A percentile compares a stretch with the other conserved stretches of the same genome.
These are phyloP conservation scores for Hermetia illucens DNA, from an alignment of 1,140 invertebrate genomes.

Conservation along the genomic window DNA sequence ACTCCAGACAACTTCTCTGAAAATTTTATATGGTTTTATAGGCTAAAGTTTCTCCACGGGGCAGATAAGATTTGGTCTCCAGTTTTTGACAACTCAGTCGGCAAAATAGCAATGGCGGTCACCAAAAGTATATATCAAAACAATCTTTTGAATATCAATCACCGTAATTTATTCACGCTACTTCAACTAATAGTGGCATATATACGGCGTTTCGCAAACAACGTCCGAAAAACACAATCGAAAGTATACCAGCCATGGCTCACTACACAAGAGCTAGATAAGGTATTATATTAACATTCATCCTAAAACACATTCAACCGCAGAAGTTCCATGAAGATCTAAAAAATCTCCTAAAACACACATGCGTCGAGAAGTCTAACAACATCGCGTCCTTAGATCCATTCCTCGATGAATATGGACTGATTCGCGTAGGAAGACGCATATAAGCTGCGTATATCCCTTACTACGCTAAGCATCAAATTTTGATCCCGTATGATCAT, in stretches of 20 bases:
- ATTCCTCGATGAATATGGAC: too few species aligned
- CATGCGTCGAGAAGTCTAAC: background rate
- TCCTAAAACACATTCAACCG: background rate
- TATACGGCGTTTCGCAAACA: too few species aligned
- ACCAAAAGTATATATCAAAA: too few species aligned
- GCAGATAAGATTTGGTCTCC: background rate
- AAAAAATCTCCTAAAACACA: background rate
- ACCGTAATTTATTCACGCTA: too few species aligned
- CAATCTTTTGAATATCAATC: too few species aligned
- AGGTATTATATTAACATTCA: background rate
- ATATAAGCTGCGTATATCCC: conserved; percentile 15
- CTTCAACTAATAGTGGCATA: too few species aligned
- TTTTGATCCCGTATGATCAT: conserved; percentile 17
- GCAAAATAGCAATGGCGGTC: too few species aligned
- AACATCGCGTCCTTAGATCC: too few species aligned
- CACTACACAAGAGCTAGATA: background rate
- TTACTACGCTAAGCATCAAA: conserved; percentile 20
- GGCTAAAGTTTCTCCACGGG: conserved; percentile 13
- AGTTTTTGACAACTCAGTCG: too few species aligned
- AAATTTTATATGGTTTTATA: conserved; percentile 20
- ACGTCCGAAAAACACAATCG: conserved; percentile 1
- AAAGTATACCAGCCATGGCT: background rate
- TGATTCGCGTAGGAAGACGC: conserved; percentile 28
- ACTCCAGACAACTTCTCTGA: conserved; percentile 11
- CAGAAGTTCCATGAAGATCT: background rate